These are phyloP conservation scores for Mesembrinibis cayennensis DNA, from an alignment of 2,113 vertebrate species.

Conservation along the genomic window DNA sequence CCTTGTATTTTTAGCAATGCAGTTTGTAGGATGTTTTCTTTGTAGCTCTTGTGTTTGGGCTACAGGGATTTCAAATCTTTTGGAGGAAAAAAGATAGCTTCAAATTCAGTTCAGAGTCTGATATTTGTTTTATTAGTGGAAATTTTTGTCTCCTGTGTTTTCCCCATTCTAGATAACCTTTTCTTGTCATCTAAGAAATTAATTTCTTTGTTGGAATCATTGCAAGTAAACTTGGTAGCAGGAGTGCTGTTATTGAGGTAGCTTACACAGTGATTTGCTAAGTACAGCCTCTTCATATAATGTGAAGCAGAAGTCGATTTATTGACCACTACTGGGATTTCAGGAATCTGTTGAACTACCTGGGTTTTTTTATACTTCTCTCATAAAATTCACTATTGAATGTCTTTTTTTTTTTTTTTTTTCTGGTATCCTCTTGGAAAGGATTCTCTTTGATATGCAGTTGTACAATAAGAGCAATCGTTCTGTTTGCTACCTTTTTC, in stretches of 20 bases:
- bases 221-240: constrained; percentile 78
- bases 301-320: constrained; percentile 75
- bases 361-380: constrained; percentile 44
- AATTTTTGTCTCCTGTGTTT: constrained; percentile 75
- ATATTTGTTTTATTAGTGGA: constrained; percentile 78
- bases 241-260: constrained; percentile 75
- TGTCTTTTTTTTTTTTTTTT: neutral
- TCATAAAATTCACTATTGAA: constrained; percentile 56
- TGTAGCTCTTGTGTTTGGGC: constrained; percentile 41
- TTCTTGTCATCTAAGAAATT: constrained; percentile 77
- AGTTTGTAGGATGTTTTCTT: constrained; percentile 29
- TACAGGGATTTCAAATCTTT: constrained; percentile 58
- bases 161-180: constrained; percentile 72
- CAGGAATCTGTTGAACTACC: constrained; percentile 73
- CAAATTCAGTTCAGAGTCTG: constrained; percentile 62
- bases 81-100: constrained; percentile 32
- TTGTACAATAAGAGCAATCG: neutral
- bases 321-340: constrained; percentile 74
- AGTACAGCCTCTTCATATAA: constrained; percentile 78
- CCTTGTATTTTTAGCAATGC: constrained; percentile 22
- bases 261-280: constrained; percentile 79
- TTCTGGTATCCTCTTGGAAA: constrained; percentile 26
- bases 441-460: constrained; percentile 44
- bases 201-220: constrained; percentile 80
- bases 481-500: neutral